Evolutionary conservation across 2,797 vertebrate species (phyloP).

Genomic region (Helarctos malayanus): DNA sequence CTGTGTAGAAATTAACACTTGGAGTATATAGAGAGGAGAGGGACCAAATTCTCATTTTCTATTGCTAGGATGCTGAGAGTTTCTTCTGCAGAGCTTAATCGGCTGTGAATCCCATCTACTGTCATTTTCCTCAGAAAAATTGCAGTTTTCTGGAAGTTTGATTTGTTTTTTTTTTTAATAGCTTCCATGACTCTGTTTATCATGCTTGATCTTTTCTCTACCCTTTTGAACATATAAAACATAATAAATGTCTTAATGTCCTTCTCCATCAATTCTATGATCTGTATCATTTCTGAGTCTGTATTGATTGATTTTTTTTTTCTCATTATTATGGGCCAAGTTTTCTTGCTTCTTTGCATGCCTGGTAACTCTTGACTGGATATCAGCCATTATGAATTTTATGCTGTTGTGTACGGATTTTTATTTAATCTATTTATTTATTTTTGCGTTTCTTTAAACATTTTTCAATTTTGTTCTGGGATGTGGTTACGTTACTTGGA

Average conservation of each 20-base stretch:
- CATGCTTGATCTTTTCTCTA: background rate
- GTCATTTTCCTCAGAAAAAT: background rate
- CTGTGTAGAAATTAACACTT: background rate
- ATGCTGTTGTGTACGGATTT: background rate
- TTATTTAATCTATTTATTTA: background rate
- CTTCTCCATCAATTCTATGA: background rate
- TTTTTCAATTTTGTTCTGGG: constrained; percentile 46
- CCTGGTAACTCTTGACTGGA: background rate
- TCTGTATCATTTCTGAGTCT: background rate
- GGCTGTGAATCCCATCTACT: background rate
- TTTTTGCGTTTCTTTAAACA: background rate
- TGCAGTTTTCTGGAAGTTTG: background rate
- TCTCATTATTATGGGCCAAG: background rate
- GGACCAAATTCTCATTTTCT: background rate
- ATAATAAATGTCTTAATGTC: background rate
- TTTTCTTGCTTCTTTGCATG: constrained; percentile 39
- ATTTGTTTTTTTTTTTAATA: background rate
- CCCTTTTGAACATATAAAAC: background rate
- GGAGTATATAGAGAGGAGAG: background rate
- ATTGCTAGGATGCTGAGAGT: background rate
- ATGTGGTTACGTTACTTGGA: background rate
- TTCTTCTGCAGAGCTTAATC: constrained; percentile 8
- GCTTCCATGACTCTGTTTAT: background rate
- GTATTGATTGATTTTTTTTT: constrained; percentile 48
- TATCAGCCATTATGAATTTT: constrained; percentile 34